phyloP scores from a whole-genome alignment of 1,140 invertebrate species.

The Apis laboriosa region DNA sequence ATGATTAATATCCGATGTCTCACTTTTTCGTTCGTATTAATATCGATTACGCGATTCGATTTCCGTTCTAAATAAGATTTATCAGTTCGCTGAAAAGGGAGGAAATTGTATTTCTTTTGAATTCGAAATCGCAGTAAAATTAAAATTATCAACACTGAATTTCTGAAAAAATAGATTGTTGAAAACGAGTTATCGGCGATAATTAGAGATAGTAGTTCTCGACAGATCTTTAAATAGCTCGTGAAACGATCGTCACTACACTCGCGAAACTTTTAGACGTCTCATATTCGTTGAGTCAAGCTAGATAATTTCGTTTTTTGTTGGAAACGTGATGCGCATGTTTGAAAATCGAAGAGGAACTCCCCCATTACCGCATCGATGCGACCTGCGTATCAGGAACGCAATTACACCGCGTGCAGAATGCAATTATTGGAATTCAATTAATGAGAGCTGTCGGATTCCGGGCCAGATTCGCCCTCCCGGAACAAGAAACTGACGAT shows the following conservation, averaged over 20 bases:
- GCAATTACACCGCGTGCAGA: slow-evolving; percentile 27
- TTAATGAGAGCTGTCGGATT: slow-evolving; percentile 18
- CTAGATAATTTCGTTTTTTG: slow-evolving; percentile 14
- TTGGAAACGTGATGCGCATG: background rate
- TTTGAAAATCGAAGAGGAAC: background rate
- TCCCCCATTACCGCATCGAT: background rate
- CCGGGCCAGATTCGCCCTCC: background rate
- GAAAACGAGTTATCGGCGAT: no score
- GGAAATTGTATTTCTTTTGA: no score
- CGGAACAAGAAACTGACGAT: background rate
- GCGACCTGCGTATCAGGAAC: slow-evolving; percentile 23
- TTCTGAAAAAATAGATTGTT: no score
- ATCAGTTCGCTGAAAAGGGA: no score
- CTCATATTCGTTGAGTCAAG: background rate
- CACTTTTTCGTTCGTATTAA: no score
- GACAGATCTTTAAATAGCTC: slow-evolving; percentile 54
- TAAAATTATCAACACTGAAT: no score
- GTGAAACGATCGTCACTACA: background rate
- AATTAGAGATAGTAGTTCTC: slow-evolving; percentile 2
- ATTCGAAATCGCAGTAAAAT: background rate
- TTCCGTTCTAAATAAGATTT: slow-evolving; percentile 22
- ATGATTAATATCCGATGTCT: no score
- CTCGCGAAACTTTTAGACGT: background rate
- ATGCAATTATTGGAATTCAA: slow-evolving; percentile 46
- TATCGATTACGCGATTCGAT: no score